Base-by-base conservation (phyloP, 2,888 invertebrate species). In the Napeogenes inachia region DNA sequence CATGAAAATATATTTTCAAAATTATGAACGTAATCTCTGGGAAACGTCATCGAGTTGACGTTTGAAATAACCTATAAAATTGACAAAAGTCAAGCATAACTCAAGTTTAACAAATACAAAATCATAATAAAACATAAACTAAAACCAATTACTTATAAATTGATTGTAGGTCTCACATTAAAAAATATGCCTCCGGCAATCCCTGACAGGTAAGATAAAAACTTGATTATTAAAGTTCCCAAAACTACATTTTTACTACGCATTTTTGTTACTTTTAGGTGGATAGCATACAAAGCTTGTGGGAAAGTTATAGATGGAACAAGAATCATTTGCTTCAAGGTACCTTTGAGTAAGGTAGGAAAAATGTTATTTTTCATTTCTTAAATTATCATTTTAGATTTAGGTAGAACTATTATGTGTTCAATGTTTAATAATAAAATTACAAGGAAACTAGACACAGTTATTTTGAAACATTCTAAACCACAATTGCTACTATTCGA, bases 281-380 rank as follows among this genome's bases (percentile, higher is more conserved):
- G 94, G 94, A 77, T 91, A 71, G 84, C 91, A 6, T 94, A 94
- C 77, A 89, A 87, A 71, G 82, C 93, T 12, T 87, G 92, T 75
- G 95, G 95, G 42, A 83, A 89, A 57, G 87, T 92, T 30, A 94
- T 96, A 60, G 86, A 91, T 63, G 94, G 93, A 21, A 95, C 95
- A 4, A 92, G 92, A 68, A 92, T 96, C 70, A 85, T 96, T 72
- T 92, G 94, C 65, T 95, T 95, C 80, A 96, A 96, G 86, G 95
- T 95, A 42, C 96, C 96, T 30, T 73, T 91, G 2, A 77, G 73
- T 72, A 81, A 76, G 80, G 91, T 91, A 75, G 79, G 87, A 21
- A 21, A 21, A 21, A 21, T 21, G 21, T 21, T 21, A 21, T 21
- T 21, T 21, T 21, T 21, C 21, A 21, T 21, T 21, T 21, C 21